A percentile compares a stretch with the other conserved stretches of the same genome.
Conservation (phyloP, 2,113 vertebrate species). For the Sebastes schlegelii region DNA sequence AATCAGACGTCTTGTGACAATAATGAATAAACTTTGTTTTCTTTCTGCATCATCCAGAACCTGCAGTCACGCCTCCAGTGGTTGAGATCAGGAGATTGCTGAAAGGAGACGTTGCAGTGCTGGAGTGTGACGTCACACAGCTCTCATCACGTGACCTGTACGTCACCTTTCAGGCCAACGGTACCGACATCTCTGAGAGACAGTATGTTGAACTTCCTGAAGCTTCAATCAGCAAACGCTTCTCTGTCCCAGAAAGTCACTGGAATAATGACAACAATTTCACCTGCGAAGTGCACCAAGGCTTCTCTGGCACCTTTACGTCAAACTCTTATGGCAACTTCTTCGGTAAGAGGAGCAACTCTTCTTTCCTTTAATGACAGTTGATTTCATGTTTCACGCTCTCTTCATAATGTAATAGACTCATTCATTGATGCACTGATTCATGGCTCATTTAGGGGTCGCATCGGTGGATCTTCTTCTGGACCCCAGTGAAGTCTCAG, state of each 20-base stretch:
- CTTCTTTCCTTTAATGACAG: neutral
- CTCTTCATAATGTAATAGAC: neutral
- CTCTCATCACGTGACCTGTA: slow-evolving; percentile 61
- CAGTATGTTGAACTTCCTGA: slow-evolving; percentile 51
- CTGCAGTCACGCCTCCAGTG: slow-evolving; percentile 31
- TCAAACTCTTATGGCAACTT: too few relatives aligned
- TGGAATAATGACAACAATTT: too few relatives aligned
- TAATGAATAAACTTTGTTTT: neutral
- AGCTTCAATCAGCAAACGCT: slow-evolving; percentile 35
- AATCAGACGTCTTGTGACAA: neutral
- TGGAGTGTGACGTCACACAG: slow-evolving; percentile 69
- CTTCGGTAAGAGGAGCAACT: too few relatives aligned
- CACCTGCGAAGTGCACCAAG: too few relatives aligned
- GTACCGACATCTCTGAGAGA: neutral
- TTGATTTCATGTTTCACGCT: neutral
- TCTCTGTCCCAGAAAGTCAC: neutral
- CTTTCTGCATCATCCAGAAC: slow-evolving; percentile 31
- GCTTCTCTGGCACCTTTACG: too few relatives aligned
- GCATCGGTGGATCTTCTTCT: slow-evolving; percentile 68
- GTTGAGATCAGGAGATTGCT: slow-evolving; percentile 73
- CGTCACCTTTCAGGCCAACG: slow-evolving; percentile 59
- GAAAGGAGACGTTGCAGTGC: slow-evolving; percentile 37
- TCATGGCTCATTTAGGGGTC: slow-evolving; percentile 43
- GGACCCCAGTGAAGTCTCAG: slow-evolving; percentile 34
- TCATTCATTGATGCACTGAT: neutral